A percentile compares a stretch with the other conserved stretches of the same genome.
These are phyloP conservation scores for Drymonia ruficornis DNA, from an alignment of 2,888 invertebrate genomes.

Conservation along the genomic window DNA sequence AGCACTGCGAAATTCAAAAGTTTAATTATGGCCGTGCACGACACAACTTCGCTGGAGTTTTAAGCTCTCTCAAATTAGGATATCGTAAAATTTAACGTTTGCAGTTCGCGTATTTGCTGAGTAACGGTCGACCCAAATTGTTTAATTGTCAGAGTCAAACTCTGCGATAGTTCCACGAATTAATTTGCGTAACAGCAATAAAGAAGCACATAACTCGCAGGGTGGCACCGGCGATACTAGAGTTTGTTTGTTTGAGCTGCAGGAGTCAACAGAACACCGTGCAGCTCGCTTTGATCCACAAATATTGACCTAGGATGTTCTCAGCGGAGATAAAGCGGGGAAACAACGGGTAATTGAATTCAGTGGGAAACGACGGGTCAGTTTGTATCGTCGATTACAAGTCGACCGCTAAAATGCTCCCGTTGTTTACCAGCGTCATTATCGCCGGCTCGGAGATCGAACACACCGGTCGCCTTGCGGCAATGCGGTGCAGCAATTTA, in stretches of 20 bases:
- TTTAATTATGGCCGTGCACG: slow-evolving; percentile 35
- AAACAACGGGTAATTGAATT: slow-evolving; percentile 69
- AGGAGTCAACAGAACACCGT: slow-evolving; percentile 45
- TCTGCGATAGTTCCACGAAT: slow-evolving; percentile 36
- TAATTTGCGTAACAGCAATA: slow-evolving; percentile 29
- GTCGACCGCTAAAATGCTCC: slow-evolving; percentile 63
- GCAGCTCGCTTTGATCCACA: slow-evolving; percentile 54
- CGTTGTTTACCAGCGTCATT: slow-evolving; percentile 67
- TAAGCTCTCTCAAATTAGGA: slow-evolving; percentile 40
- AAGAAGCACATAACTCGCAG: slow-evolving; percentile 14
- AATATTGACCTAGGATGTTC: slow-evolving; percentile 77
- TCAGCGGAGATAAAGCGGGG: slow-evolving; percentile 60
- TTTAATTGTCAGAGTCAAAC: slow-evolving; percentile 51
- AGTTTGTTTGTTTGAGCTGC: slow-evolving; percentile 41
- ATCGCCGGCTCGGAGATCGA: slow-evolving; percentile 43
- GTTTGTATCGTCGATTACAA: slow-evolving; percentile 72
- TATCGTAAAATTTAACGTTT: slow-evolving; percentile 50
- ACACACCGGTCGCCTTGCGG: slow-evolving; percentile 10
- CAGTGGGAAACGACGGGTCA: slow-evolving; percentile 55
- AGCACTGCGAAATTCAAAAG: slow-evolving; percentile 30
- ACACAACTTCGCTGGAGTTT: slow-evolving; percentile 31
- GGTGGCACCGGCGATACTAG: slow-evolving; percentile 37
- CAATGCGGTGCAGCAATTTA: slow-evolving; percentile 53
- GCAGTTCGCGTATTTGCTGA: slow-evolving; percentile 49
- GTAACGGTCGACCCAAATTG: slow-evolving; percentile 56